Percentiles rank a stretch among this genome's conserved stretches.
phyloP scores from a whole-genome alignment of 2,797 vertebrate genomes.

The Sciurus vulgaris region DNA sequence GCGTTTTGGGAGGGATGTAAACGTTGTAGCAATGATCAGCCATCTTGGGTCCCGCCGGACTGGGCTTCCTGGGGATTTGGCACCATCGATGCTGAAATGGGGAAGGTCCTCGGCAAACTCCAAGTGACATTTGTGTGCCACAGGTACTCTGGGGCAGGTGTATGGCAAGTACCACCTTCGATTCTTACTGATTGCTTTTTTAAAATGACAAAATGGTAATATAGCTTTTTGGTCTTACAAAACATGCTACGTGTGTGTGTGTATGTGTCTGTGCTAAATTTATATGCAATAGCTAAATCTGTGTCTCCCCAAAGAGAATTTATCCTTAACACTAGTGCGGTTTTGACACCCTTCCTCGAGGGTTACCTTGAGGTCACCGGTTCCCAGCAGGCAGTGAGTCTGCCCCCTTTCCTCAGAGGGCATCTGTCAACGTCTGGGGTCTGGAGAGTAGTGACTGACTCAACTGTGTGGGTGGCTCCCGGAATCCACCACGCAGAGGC shows the following conservation, averaged over 20 bases:
- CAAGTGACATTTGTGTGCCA: neutral
- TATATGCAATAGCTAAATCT: neutral
- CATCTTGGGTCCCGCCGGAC: neutral
- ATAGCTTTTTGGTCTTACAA: neutral
- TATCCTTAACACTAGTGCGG: neutral
- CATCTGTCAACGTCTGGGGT: neutral
- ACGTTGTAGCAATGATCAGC: accelerated
- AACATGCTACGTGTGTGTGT: no score
- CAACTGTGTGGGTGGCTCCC: neutral
- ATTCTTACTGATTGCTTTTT: neutral
- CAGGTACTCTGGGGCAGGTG: neutral
- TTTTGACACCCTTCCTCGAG: neutral
- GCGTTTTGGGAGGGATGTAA: neutral
- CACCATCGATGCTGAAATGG: neutral
- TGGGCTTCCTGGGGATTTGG: neutral
- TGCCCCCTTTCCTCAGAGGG: neutral
- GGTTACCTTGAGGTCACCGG: neutral
- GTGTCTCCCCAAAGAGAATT: neutral
- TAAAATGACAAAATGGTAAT: neutral
- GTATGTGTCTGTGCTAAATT: no score
- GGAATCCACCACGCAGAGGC: neutral
- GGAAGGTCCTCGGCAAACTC: neutral
- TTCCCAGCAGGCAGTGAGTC: neutral
- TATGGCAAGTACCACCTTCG: neutral
- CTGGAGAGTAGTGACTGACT: neutral